Evolutionary conservation across 2,888 invertebrate species (phyloP).

Genomic region (Acrocera orbiculus): DNA sequence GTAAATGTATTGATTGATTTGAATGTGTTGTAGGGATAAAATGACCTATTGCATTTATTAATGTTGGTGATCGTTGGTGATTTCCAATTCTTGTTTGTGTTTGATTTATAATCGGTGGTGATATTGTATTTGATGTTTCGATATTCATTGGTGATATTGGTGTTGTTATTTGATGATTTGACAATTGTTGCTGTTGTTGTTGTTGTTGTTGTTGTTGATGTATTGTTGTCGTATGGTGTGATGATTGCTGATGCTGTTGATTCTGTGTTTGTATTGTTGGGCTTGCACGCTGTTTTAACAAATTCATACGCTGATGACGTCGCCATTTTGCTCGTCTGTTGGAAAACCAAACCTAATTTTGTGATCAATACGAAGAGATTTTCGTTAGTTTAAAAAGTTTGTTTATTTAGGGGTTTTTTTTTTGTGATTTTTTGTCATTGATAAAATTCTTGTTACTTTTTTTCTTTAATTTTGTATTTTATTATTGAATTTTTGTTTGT

Average conservation of each 20-base stretch:
- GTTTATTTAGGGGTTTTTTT: conserved; percentile 13
- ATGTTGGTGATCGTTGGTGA: too few species aligned
- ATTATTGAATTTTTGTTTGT: background rate
- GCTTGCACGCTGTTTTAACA: conserved; percentile 65
- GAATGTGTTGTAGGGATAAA: conserved; percentile 8
- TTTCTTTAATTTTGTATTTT: background rate
- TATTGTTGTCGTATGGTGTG: conserved; percentile 10
- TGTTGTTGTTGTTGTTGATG: conserved; percentile 9
- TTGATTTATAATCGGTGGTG: too few species aligned
- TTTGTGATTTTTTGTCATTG: conserved; percentile 8
- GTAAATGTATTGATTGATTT: conserved; percentile 2
- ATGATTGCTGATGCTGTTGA: conserved; percentile 30
- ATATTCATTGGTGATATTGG: too few species aligned
- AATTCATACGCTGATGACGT: conserved; percentile 89
- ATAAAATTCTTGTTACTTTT: too few species aligned
- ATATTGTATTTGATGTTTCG: too few species aligned
- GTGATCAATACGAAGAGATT: conserved; percentile 42
- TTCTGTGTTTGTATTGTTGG: conserved; percentile 34
- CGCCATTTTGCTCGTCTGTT: conserved; percentile 98
- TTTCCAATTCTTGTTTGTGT: too few species aligned
- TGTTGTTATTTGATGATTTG: background rate
- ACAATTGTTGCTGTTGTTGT: conserved; percentile 5
- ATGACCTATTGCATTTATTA: too few species aligned
- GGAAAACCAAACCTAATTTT: conserved; percentile 99
- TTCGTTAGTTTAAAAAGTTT: conserved; percentile 34